Conservation (phyloP, 2,113 vertebrate genomes). For the Tetraodon nigroviridis region DNA sequence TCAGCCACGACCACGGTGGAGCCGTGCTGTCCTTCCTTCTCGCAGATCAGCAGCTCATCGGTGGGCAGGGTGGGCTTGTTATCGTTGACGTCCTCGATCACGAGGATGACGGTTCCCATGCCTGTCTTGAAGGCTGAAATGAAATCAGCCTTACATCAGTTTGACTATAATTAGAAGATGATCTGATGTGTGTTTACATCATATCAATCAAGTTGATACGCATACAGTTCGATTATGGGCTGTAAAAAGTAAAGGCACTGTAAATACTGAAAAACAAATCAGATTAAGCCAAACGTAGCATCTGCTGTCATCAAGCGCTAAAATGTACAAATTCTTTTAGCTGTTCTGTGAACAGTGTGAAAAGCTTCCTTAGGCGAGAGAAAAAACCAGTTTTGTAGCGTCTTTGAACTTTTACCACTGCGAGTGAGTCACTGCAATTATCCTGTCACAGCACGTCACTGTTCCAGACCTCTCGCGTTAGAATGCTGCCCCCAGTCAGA, state of each 20-base stretch:
- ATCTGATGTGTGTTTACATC: neutral
- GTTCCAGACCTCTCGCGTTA: conserved; percentile 14
- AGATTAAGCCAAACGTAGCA: no score
- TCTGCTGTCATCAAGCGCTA: no score
- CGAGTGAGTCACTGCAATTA: no score
- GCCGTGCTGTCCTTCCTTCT: conserved; percentile 53
- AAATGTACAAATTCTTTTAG: no score
- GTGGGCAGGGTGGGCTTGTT: conserved; percentile 66
- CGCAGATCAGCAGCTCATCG: conserved; percentile 65
- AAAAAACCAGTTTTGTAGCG: no score
- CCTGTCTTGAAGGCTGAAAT: conserved; percentile 78
- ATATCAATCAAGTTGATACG: no score
- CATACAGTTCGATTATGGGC: no score
- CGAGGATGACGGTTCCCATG: conserved; percentile 80
- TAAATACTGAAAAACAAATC: no score
- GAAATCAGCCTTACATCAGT: neutral
- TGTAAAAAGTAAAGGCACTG: no score
- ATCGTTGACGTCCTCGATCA: conserved; percentile 79
- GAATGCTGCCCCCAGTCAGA: neutral
- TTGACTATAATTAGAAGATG: neutral
- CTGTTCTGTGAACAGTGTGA: no score
- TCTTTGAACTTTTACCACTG: no score
- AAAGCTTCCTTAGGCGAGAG: no score
- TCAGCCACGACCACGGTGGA: conserved; percentile 64
- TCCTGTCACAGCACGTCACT: neutral